A percentile compares a stretch with the other conserved stretches of the same genome.
Conservation (phyloP, 2,113 vertebrate genomes). For the Taxidea taxus region DNA sequence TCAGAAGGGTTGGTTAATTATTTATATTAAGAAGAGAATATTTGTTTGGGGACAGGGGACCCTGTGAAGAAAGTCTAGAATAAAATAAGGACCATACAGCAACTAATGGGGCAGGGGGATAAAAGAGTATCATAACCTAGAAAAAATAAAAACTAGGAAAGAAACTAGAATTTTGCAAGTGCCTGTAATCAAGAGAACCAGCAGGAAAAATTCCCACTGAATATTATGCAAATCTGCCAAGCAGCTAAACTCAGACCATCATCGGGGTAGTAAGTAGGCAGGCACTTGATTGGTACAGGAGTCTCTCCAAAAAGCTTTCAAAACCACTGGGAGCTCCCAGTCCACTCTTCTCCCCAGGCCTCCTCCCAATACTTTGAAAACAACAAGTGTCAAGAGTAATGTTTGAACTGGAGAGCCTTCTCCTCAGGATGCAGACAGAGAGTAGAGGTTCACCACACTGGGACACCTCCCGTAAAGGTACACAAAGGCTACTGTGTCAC, state of each 20-base stretch:
- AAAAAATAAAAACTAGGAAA: background rate
- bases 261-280: background rate
- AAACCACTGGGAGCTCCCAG: background rate
- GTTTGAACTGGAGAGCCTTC: background rate
- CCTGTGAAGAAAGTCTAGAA: conserved; percentile 10
- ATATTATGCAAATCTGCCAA: background rate
- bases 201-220: background rate
- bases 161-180: background rate
- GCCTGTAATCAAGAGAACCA: background rate
- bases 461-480: background rate
- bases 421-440: background rate
- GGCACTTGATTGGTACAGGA: too few species aligned
- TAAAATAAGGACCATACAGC: background rate
- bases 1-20: background rate
- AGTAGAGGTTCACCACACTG: too few species aligned
- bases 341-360: background rate
- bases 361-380: background rate
- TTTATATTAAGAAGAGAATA: background rate
- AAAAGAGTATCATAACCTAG: background rate
- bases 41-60: background rate
- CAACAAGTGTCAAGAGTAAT: background rate
- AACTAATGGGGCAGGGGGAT: background rate
- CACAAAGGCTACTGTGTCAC: background rate
- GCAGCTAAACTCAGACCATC: background rate
- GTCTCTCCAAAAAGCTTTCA: background rate